Base-by-base conservation (phyloP, 2,797 vertebrate species). In the Phoebastria nigripes region DNA sequence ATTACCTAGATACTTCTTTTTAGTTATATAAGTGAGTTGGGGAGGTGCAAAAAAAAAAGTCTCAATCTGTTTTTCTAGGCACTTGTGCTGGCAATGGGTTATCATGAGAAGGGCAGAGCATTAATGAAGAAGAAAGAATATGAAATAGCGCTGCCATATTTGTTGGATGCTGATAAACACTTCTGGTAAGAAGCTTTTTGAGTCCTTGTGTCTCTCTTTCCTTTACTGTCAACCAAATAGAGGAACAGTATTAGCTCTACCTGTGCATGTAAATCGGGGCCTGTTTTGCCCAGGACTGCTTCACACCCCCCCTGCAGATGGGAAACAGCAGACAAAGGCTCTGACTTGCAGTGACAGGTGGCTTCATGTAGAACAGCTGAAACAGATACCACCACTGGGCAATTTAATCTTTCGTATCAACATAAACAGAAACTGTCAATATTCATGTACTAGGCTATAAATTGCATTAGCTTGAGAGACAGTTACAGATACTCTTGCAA, bases 21-120 rank as follows among this genome's bases (percentile, higher is more conserved):
- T 14, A 52, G 8, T 49, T 93, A 25, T 17, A 15, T 6, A 86
- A 52, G 35, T 58, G 37, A 76, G 33, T 19, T 37, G 7, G 14
- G n/a, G 18, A 87, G 16, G 25, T 69, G 63, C 62, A 79, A 35
- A 55, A 59, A 58, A 59, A 29, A 86, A 25, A 87, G 10, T 55
- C 56, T 87, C n/a, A 4, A 24, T 86, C 24, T 87, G 14, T 89
- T 92, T 96, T 90, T 52, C 78, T 93, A 99, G 99, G 99, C 99
- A 7, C 99, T 99, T 61, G 99, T 99, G 94, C 96, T 99, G 94
- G 99, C 99, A 10, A 99, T 99, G 99, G 99, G 99, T 25, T 98
- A 99, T 81, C 99, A 99, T n/a, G 99, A 99, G 98, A 99, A 99
- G 94, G 99, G 99, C 70, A 98, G 99, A 65, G 98, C 99, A 18